Evolutionary conservation across 2,113 vertebrate species (phyloP).

Genomic region (Lepisosteus osseus): DNA sequence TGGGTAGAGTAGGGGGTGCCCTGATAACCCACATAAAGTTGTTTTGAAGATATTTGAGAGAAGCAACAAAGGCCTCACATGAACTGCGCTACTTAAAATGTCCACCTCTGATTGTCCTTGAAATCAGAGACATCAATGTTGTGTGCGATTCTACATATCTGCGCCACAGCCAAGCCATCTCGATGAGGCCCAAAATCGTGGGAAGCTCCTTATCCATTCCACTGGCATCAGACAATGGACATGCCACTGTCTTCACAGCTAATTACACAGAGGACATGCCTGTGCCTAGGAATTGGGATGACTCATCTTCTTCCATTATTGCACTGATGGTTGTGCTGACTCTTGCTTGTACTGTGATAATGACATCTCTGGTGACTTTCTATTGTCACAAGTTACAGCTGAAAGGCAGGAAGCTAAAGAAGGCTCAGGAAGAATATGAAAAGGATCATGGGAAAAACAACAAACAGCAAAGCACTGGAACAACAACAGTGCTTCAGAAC

Average conservation of each 20-base stretch:
- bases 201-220: conserved; percentile 33
- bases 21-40: too few species aligned
- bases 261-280: conserved; percentile 44
- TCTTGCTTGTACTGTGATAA: conserved; percentile 54
- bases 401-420: conserved; percentile 56
- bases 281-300: conserved; percentile 42
- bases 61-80: too few species aligned
- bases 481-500: neutral
- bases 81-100: neutral
- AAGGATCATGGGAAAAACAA: conserved; percentile 57
- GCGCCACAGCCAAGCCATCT: neutral
- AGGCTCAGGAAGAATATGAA: conserved; percentile 66
- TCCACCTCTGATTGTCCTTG: neutral
- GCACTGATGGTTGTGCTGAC: conserved; percentile 57
- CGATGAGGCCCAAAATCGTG: conserved; percentile 54
- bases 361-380: conserved; percentile 59
- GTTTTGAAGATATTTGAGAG: too few species aligned
- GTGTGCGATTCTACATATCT: neutral
- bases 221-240: conserved; percentile 8
- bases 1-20: too few species aligned
- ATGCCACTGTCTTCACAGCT: conserved; percentile 22
- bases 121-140: neutral
- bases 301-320: conserved; percentile 58
- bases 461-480: conserved; percentile 37
- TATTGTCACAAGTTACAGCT: conserved; percentile 69